Base-by-base conservation (phyloP, 2,888 invertebrate genomes). In the Xanthorhoe designata region DNA sequence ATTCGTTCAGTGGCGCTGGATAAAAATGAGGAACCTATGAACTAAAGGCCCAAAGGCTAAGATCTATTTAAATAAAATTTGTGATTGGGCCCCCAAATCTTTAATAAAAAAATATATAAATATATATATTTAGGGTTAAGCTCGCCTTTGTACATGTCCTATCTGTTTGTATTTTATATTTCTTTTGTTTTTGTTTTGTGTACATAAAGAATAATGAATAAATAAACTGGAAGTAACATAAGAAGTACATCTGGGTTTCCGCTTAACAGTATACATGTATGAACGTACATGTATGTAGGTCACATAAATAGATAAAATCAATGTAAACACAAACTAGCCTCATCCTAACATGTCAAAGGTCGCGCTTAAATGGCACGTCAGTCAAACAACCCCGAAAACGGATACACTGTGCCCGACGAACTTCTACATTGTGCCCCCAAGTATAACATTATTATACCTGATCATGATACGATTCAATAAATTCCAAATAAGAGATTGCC, bases 271-370 rank as follows among this genome's bases (percentile, higher is more conserved):
- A 42, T 42, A n/a, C n/a, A n/a, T n/a, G n/a, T n/a, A n/a, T n/a
- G n/a, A n/a, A n/a, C n/a, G n/a, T n/a, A n/a, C n/a, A n/a, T n/a
- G n/a, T n/a, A 13, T 42, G 10, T 13, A 42, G 10, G 38, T 13
- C 38, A 42, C 10, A 0, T 42, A 13, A 10, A 42, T 42, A 13
- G 10, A 4, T 42, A 13, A 13, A 42, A 13, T 13, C 38, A 13
- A 42, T 13, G 38, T 42, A 42, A 13, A 38, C 38, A 42, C 38
- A 42, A 42, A 13, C 13, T 38, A 51, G 73, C 71, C 66, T 72
- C 71, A 73, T 71, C 73, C 76, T 74, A 69, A 68, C 59, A 72
- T 76, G 74, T 80, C 78, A 78, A 75, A 76, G 56, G 56, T 51
- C 58, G 68, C 67, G 63, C 61, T 63, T 59, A 54, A 53, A 57